phyloP scores from a whole-genome alignment of 2,888 invertebrate species.

The Nemotelus nigrinus region DNA sequence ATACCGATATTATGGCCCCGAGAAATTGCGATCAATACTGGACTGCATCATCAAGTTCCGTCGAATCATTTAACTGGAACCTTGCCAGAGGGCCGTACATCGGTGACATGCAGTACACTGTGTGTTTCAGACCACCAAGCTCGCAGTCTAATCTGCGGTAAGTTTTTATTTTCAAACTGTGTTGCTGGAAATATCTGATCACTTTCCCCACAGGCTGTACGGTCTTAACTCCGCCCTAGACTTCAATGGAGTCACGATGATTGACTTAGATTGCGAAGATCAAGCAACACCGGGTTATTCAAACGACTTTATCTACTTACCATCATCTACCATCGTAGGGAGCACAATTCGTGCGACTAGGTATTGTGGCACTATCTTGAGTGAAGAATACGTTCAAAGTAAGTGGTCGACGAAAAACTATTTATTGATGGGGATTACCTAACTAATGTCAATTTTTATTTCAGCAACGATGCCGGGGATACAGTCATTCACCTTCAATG shows the following conservation, averaged over 20 bases:
- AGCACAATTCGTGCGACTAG: not conserved
- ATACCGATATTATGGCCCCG: slow-evolving; percentile 14
- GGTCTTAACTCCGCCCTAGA: too few relatives aligned
- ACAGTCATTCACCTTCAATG: not conserved
- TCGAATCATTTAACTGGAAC: slow-evolving; percentile 27
- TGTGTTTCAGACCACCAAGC: slow-evolving; percentile 6
- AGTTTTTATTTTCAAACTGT: not conserved
- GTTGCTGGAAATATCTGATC: not conserved
- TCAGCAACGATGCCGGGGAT: not conserved
- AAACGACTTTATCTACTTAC: not conserved
- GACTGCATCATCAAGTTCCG: not conserved
- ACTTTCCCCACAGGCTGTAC: not conserved
- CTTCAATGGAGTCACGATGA: too few relatives aligned
- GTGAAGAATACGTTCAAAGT: not conserved
- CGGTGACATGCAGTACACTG: not conserved
- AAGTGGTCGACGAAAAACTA: not conserved
- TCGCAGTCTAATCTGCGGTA: not conserved
- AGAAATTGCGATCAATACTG: slow-evolving; percentile 18
- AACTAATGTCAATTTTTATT: not conserved
- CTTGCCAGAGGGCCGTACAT: slow-evolving; percentile 4
- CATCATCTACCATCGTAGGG: not conserved
- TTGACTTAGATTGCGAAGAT: too few relatives aligned
- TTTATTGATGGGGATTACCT: not conserved
- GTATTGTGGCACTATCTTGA: not conserved
- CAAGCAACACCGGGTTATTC: slow-evolving; percentile 2